Evolutionary conservation across 2,888 invertebrate species (phyloP).

Genomic region (Dryomyza anilis): DNA sequence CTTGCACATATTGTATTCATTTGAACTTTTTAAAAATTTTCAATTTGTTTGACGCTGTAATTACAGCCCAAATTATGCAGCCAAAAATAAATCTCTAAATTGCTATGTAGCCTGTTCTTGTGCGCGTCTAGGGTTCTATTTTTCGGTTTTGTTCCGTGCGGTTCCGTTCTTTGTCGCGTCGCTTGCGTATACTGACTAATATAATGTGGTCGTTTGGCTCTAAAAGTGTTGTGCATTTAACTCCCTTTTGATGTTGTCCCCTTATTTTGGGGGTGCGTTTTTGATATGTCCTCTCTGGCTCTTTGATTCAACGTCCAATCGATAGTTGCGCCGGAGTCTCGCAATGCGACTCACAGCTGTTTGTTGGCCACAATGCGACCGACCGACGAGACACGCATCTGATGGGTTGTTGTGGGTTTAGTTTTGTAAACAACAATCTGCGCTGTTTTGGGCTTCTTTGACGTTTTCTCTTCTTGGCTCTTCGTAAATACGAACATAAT

Average conservation of each 20-base stretch:
- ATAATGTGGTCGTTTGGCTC: not conserved
- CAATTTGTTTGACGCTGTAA: too few relatives aligned
- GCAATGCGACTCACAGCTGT: slow-evolving; percentile 38
- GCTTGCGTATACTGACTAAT: slow-evolving; percentile 17
- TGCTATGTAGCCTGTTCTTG: too few relatives aligned
- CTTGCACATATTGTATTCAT: too few relatives aligned
- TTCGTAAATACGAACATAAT: too few relatives aligned
- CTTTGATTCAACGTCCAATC: slow-evolving; percentile 34
- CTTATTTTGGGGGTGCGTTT: slow-evolving; percentile 20
- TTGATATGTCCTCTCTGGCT: not conserved
- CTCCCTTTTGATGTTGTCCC: not conserved
- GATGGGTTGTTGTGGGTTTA: not conserved
- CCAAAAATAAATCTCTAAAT: too few relatives aligned
- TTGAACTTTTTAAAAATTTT: too few relatives aligned
- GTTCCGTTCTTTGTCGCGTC: not conserved
- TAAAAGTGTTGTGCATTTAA: not conserved
- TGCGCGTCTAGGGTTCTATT: too few relatives aligned
- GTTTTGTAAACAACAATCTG: not conserved
- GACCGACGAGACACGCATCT: not conserved
- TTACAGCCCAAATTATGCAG: too few relatives aligned
- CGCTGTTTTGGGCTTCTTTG: not conserved
- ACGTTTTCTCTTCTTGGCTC: not conserved
- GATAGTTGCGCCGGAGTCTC: slow-evolving; percentile 43
- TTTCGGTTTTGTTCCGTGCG: too few relatives aligned
- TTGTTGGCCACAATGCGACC: slow-evolving; percentile 29